Evolutionary conservation across 2,888 invertebrate species (phyloP).

Genomic region (Mystacides longicornis): DNA sequence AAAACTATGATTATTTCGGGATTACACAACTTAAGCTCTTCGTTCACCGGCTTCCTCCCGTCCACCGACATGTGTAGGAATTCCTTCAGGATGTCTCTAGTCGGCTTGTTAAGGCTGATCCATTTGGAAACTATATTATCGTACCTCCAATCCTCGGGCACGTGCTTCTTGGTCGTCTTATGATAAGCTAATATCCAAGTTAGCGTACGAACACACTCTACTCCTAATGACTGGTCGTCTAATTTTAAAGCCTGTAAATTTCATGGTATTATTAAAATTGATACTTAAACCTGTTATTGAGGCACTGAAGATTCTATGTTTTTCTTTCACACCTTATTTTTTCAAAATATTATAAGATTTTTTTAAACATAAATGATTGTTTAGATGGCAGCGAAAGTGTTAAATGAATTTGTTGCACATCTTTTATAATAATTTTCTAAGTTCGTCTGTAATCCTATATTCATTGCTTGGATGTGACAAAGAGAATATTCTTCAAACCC

Average conservation of each 20-base stretch:
- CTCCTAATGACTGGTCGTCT: constrained; percentile 27
- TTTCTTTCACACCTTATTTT: no score
- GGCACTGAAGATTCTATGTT: background rate
- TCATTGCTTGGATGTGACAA: no score
- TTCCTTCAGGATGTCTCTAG: constrained; percentile 21
- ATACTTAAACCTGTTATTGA: background rate
- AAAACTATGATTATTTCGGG: constrained; percentile 23
- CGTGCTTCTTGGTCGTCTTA: constrained; percentile 16
- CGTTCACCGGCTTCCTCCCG: constrained; percentile 18
- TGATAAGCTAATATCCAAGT: constrained; percentile 27
- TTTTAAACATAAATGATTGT: no score
- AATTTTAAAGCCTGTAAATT: constrained; percentile 27
- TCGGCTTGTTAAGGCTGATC: constrained; percentile 17
- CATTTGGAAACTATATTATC: constrained; percentile 22
- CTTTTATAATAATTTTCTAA: no score
- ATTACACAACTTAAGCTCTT: constrained; percentile 20
- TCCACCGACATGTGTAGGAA: constrained; percentile 25
- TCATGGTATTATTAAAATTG: background rate
- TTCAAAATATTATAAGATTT: no score
- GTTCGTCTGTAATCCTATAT: no score
- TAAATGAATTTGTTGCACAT: no score
- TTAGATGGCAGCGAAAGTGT: no score
- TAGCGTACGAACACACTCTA: constrained; percentile 28
- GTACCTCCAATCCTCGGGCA: constrained; percentile 18
- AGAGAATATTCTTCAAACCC: no score